phyloP scores from a whole-genome alignment of 1,140 invertebrate genomes.

The Rhagoletis pomonella region DNA sequence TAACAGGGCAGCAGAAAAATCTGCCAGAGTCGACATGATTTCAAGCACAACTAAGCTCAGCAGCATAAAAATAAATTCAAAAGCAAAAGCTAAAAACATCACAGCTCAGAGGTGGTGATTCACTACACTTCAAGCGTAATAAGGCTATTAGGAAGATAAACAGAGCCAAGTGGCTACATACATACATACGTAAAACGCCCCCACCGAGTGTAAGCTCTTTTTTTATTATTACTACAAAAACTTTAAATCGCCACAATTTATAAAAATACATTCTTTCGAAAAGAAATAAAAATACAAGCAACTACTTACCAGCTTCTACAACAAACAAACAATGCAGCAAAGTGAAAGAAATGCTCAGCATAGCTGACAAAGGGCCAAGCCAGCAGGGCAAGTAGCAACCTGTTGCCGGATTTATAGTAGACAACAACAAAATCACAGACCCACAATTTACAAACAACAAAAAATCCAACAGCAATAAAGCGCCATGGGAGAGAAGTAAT shows the following conservation, averaged over 20 bases:
- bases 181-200: not conserved
- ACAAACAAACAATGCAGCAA: not conserved
- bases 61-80: slow-evolving; percentile 9
- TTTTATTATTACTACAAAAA: not conserved
- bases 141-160: slow-evolving; percentile 10
- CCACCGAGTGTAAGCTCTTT: not conserved
- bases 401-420: slow-evolving; percentile 16
- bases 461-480: not conserved
- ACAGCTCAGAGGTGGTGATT: not conserved
- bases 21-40: not conserved
- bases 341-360: slow-evolving; percentile 34
- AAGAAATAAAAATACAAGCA: not conserved
- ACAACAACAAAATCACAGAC: not conserved
- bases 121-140: slow-evolving; percentile 26
- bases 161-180: not conserved
- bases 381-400: slow-evolving; percentile 44
- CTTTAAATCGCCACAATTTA: not conserved
- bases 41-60: slow-evolving; percentile 31
- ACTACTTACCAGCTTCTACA: not conserved
- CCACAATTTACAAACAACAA: not conserved
- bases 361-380: slow-evolving; percentile 5
- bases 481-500: not conserved
- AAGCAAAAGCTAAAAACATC: slow-evolving; percentile 16
- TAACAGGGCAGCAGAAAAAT: not conserved
- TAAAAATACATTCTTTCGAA: not conserved